These are phyloP conservation scores for Trematomus loennbergii DNA, from an alignment of 2,113 vertebrate genomes.

Conservation along the genomic window DNA sequence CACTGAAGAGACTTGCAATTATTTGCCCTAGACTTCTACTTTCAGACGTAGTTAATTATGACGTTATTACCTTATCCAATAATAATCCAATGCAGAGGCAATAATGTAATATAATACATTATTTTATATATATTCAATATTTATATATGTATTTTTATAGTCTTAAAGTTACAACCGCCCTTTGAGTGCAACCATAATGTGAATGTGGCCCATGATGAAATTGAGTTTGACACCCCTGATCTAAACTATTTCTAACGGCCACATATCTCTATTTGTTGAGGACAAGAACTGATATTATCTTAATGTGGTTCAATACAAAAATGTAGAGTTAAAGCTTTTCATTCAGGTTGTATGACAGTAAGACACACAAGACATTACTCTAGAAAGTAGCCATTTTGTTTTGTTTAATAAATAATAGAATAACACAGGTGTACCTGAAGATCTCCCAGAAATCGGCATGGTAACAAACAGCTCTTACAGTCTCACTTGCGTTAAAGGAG, in stretches of 20 bases:
- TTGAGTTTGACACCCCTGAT: too few species aligned
- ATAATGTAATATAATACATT: too few species aligned
- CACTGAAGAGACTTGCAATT: too few species aligned
- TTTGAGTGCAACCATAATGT: too few species aligned
- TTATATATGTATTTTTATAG: too few species aligned
- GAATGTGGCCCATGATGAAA: too few species aligned
- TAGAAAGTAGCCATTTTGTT: neutral
- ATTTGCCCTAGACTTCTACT: too few species aligned
- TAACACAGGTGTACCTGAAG: constrained; percentile 32
- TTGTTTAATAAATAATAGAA: constrained; percentile 62
- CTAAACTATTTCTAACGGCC: neutral
- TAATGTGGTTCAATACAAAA: neutral
- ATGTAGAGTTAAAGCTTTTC: neutral
- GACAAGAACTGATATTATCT: constrained; percentile 1
- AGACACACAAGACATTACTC: neutral
- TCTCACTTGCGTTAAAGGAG: constrained; percentile 12
- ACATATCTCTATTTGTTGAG: neutral
- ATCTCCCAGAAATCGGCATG: neutral
- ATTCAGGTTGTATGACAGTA: neutral
- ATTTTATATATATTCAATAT: too few species aligned
- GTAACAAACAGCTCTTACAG: neutral
- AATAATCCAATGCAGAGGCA: too few species aligned
- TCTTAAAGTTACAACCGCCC: too few species aligned
- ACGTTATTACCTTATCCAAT: too few species aligned
- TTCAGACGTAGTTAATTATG: too few species aligned